These are phyloP conservation scores for Prionailurus bengalensis DNA, from an alignment of 2,113 vertebrate genomes.

Conservation along the genomic window DNA sequence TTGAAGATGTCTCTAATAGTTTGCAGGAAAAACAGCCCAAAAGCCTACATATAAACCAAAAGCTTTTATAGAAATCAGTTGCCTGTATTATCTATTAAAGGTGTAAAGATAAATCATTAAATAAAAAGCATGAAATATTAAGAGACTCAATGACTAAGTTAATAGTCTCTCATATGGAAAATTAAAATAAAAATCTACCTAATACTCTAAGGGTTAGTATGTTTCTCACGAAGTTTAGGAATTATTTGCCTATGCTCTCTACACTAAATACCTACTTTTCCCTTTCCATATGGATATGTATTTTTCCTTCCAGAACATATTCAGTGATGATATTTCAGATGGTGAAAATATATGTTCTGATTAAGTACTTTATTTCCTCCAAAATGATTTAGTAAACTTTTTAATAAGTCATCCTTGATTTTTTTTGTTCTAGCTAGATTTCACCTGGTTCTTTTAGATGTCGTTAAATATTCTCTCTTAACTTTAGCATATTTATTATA, in stretches of 20 bases:
- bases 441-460: background rate
- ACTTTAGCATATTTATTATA: slow-evolving; percentile 33
- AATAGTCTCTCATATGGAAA: slow-evolving; percentile 81
- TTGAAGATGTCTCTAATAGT: slow-evolving; percentile 70
- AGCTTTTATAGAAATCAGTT: slow-evolving; percentile 75
- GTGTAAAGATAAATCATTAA: slow-evolving; percentile 74
- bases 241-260: slow-evolving; percentile 58
- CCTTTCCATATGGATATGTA: background rate
- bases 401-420: slow-evolving; percentile 3
- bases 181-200: slow-evolving; percentile 85
- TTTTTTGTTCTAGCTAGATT: slow-evolving; percentile 27
- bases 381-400: slow-evolving; percentile 55
- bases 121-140: slow-evolving; percentile 77
- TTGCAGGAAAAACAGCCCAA: slow-evolving; percentile 47
- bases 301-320: slow-evolving; percentile 58
- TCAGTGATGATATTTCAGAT: slow-evolving; percentile 1
- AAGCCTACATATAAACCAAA: slow-evolving; percentile 60
- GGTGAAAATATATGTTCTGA: slow-evolving; percentile 29
- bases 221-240: slow-evolving; percentile 78
- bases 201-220: slow-evolving; percentile 85
- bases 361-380: slow-evolving; percentile 57
- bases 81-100: slow-evolving; percentile 75
- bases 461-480: slow-evolving; percentile 8
- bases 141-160: slow-evolving; percentile 73
- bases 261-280: slow-evolving; percentile 62